Evolutionary conservation across 2,888 invertebrate species (phyloP), one percentile per base, ranked within the genome.

Genomic region (Sisyra nigra): DNA sequence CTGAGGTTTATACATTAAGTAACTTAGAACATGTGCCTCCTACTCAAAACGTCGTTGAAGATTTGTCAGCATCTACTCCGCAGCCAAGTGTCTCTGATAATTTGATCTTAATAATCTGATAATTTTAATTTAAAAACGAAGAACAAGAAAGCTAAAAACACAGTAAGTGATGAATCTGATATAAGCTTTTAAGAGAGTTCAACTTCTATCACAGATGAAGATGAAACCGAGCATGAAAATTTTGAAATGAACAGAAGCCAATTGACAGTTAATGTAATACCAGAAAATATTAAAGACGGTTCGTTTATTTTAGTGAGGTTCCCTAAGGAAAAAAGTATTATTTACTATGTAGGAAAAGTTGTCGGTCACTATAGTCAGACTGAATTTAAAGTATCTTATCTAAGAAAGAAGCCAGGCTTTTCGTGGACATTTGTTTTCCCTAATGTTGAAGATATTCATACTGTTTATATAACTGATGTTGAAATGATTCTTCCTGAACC

Each of bases 381-480:
- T 34, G 44, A 44, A 44, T 41, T 44, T 31, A 44, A 44, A 41
- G 44, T 44, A 31, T 44, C 41, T 44, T 44, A 44, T 44, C 33
- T 44, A 44, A 44, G 41, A 44, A 44, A 41, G 42, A 44, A 44
- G 35, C 35, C 35, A 35, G 35, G 35, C 35, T 35, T 35, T 35
- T 35, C 35, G 35, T 13, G 35, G n/a, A 30, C 44, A 44, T 44
- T 44, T 38, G 44, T 44, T 44, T 44, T 43, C 40, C 40, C 44
- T 24, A 44, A 44, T 40, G 44, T 44, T 40, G 41, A 43, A 44
- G 44, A 44, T 42, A 42, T 29, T 43, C 33, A 44, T 43, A 43
- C 44, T 44, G 44, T 44, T 44, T 44, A 44, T 44, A 44, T 44
- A 30, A 44, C 44, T 41, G 44, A 44, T 44, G 41, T 44, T 44